phyloP scores from a whole-genome alignment of 2,888 invertebrate species.

The Eristalinus aeneus region DNA sequence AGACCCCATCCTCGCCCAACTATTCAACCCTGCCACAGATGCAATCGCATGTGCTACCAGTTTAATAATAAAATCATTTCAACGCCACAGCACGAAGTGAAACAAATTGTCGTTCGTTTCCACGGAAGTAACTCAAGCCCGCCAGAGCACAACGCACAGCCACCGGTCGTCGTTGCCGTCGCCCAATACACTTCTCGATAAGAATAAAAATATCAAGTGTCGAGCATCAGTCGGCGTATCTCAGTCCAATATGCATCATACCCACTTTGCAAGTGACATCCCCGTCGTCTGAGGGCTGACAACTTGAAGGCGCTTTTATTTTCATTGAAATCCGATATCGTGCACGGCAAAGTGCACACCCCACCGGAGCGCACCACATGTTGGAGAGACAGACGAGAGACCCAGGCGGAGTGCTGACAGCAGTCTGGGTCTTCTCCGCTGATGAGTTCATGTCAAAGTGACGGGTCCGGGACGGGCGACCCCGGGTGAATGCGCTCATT shows the following conservation, averaged over 20 bases:
- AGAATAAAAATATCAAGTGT: conserved; percentile 66
- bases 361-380: conserved; percentile 11
- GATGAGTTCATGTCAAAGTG: conserved; percentile 53
- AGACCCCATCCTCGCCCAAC: not conserved
- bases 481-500: conserved; percentile 36
- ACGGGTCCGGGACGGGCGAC: conserved; percentile 3
- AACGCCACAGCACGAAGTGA: conserved; percentile 21
- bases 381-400: not conserved
- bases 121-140: conserved; percentile 47
- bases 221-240: conserved; percentile 48
- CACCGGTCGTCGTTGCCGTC: not conserved
- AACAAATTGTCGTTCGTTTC: conserved; percentile 54
- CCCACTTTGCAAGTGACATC: conserved; percentile 68
- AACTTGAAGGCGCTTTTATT: conserved; percentile 69
- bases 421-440: conserved; percentile 28
- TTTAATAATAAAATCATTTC: conserved; percentile 62
- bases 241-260: conserved; percentile 70
- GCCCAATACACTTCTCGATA: conserved; percentile 30
- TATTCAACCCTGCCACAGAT: not conserved
- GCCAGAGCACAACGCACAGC: not conserved
- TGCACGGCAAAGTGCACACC: conserved; percentile 51
- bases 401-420: not conserved
- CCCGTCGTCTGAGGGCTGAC: conserved; percentile 54
- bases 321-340: conserved; percentile 69
- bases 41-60: conserved; percentile 7